phyloP scores from a whole-genome alignment of 2,797 vertebrate species.

The Acomys russatus region DNA sequence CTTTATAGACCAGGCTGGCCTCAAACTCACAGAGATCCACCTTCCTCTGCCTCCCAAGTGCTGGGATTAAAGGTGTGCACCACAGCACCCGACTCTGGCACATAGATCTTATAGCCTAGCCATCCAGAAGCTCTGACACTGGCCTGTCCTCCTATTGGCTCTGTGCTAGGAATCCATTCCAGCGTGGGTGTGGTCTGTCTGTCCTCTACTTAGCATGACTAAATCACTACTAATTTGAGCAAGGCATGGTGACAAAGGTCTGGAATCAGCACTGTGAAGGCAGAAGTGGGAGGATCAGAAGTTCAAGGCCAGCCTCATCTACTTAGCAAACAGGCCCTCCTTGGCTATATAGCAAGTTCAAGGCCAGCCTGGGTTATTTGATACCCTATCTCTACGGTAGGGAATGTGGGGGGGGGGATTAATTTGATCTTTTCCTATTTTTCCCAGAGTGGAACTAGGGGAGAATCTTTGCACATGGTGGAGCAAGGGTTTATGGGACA shows the following conservation, averaged over 20 bases:
- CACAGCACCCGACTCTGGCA: neutral
- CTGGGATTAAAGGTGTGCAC: neutral
- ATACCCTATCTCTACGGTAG: neutral
- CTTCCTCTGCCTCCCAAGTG: neutral
- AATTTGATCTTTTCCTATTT: neutral
- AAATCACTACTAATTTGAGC: neutral
- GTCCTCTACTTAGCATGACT: neutral
- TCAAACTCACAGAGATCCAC: neutral
- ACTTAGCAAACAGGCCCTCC: neutral
- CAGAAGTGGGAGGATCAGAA: neutral
- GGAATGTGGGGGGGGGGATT: neutral
- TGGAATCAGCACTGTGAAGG: neutral
- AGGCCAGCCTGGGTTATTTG: neutral
- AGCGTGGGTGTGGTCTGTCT: neutral
- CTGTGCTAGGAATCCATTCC: neutral
- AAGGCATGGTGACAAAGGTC: neutral
- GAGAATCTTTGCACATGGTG: neutral
- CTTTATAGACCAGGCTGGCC: neutral
- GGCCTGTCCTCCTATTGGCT: neutral
- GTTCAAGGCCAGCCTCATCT: neutral
- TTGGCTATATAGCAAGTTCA: neutral
- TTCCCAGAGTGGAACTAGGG: constrained; percentile 25
- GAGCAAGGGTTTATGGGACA: neutral
- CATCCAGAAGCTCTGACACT: neutral
- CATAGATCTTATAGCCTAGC: constrained; percentile 31